A percentile compares a stretch with the other conserved stretches of the same genome.
phyloP scores from a whole-genome alignment of 2,888 invertebrate genomes.

The Pachliopta kotzebuea region DNA sequence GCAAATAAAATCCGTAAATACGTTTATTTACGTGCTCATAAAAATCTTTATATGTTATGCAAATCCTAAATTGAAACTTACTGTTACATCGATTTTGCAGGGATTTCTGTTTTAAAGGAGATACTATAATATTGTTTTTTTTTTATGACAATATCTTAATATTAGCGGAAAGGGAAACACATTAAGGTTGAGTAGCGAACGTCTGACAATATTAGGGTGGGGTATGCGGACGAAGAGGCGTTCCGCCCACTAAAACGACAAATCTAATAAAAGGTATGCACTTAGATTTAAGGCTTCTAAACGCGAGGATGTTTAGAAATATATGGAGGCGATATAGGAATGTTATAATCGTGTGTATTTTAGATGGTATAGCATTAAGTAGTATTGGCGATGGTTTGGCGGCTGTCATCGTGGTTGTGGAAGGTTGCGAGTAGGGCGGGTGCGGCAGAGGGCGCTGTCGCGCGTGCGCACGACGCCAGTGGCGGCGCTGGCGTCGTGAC shows the following conservation, averaged over 20 bases:
- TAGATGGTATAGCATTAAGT: conserved; percentile 38
- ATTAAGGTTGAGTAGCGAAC: conserved; percentile 37
- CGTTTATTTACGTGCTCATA: conserved; percentile 34
- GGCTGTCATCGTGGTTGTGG: conserved; percentile 70
- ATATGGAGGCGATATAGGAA: conserved; percentile 22
- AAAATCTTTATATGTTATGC: conserved; percentile 44
- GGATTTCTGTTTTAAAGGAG: conserved; percentile 12
- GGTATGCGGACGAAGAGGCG: conserved; percentile 48
- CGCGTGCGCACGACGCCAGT: conserved; percentile 61
- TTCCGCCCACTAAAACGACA: conserved; percentile 47
- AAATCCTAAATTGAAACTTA: conserved; percentile 32
- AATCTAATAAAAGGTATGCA: conserved; percentile 45
- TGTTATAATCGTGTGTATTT: conserved; percentile 33
- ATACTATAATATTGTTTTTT: conserved; percentile 10
- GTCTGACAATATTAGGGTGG: conserved; percentile 43
- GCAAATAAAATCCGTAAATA: conserved; percentile 54
- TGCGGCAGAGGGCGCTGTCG: conserved; percentile 67
- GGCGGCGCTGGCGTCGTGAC: conserved; percentile 80
- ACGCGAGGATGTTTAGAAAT: background rate
- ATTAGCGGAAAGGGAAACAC: conserved; percentile 30
- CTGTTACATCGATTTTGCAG: background rate
- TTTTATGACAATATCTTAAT: conserved; percentile 15
- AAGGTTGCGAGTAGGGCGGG: conserved; percentile 65
- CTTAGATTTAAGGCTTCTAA: background rate
- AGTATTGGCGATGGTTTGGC: conserved; percentile 51